Percentiles rank a stretch among this genome's conserved stretches.
Conservation (phyloP, 2,113 vertebrate species). For the Ardeotis arabs region DNA sequence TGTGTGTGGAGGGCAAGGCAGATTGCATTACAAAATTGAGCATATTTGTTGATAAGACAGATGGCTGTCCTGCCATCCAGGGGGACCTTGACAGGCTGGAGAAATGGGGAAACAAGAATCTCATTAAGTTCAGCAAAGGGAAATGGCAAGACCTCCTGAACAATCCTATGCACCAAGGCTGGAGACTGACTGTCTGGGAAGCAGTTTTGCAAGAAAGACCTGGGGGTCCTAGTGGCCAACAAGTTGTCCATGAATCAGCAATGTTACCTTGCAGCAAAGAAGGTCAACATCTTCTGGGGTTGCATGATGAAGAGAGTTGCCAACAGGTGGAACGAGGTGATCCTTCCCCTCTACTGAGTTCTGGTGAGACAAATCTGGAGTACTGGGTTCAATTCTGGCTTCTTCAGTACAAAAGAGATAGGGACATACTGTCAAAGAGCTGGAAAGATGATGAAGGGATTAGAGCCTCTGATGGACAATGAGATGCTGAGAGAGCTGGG, state of each 20-base stretch:
- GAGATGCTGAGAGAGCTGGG: neutral
- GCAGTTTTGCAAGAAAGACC: neutral
- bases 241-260: neutral
- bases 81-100: neutral
- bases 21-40: neutral
- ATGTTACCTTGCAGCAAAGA: neutral
- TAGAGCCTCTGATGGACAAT: neutral
- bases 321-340: neutral
- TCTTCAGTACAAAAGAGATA: neutral
- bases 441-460: neutral
- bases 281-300: neutral
- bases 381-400: neutral
- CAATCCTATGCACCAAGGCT: neutral
- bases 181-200: neutral
- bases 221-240: neutral
- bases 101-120: neutral
- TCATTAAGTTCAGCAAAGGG: neutral
- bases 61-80: neutral
- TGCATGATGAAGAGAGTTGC: neutral
- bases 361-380: neutral
- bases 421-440: neutral
- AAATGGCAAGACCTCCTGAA: neutral
- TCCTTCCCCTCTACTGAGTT: neutral
- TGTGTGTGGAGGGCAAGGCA: rapidly evolving
- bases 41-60: neutral